Conservation (phyloP, 2,888 invertebrate genomes). For the Stratiomys singularior region DNA sequence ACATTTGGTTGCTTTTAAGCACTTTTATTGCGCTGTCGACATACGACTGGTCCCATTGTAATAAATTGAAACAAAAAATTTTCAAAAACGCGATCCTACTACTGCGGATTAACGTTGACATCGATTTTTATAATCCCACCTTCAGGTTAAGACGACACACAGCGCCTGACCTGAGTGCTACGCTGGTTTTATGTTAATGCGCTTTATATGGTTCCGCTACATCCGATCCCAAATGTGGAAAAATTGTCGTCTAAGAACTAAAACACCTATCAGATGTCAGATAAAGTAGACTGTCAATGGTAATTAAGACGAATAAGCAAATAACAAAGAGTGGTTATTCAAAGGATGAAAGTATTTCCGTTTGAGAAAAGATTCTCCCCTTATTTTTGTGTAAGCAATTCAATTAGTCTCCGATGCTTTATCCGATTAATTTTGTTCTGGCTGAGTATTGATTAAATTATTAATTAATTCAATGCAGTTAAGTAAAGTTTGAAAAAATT, state of each 20-base stretch:
- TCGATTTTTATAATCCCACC: constrained; percentile 34
- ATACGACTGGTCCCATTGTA: constrained; percentile 2
- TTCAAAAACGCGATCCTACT: constrained; percentile 20
- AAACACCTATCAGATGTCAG: constrained; percentile 10
- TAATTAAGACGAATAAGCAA: neutral
- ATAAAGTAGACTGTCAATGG: constrained; percentile 22
- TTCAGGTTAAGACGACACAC: constrained; percentile 24
- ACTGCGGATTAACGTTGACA: constrained; percentile 24
- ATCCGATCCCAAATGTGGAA: neutral
- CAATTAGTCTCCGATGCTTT: constrained; percentile 4
- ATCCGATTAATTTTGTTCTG: constrained; percentile 15
- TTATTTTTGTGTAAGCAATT: neutral
- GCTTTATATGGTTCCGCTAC: neutral
- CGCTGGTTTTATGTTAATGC: neutral
- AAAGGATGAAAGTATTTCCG: constrained; percentile 11
- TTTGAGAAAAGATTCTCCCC: neutral
- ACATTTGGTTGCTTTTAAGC: constrained; percentile 27
- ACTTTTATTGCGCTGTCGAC: constrained; percentile 27
- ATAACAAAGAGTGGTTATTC: neutral
- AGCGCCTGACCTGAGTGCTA: neutral
- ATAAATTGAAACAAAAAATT: constrained; percentile 29
- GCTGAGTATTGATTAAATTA: constrained; percentile 3
- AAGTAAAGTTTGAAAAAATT: too few species aligned
- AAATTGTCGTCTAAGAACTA: neutral
- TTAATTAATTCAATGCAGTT: neutral